Percentiles rank a stretch among this genome's conserved stretches.
These are phyloP conservation scores for Chionis minor DNA, from an alignment of 2,113 vertebrate genomes.

Conservation along the genomic window DNA sequence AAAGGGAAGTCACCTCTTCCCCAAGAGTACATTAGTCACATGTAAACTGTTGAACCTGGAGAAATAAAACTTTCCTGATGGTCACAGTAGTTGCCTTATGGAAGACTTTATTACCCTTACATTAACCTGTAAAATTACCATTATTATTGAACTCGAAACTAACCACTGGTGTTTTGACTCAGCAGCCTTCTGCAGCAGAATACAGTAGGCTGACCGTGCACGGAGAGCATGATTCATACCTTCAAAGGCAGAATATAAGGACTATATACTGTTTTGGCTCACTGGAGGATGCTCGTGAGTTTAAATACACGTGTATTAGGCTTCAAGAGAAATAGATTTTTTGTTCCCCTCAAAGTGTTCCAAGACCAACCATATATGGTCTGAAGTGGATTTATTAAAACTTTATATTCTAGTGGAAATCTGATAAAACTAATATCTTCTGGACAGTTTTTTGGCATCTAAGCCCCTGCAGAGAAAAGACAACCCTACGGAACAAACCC, in stretches of 20 bases:
- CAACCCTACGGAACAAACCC: background rate
- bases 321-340: background rate
- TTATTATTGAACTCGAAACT: background rate
- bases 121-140: background rate
- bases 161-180: background rate
- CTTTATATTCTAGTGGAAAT: background rate
- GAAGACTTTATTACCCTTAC: background rate
- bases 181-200: background rate
- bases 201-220: background rate
- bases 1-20: background rate
- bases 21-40: background rate
- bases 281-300: background rate
- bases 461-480: background rate
- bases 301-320: background rate
- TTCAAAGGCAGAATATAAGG: background rate
- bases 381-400: background rate
- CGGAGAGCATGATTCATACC: background rate
- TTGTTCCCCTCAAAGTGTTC: background rate
- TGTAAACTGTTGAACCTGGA: slow-evolving; percentile 18
- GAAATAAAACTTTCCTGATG: slow-evolving; percentile 24
- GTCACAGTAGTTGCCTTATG: background rate
- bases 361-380: background rate
- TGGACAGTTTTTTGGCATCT: background rate
- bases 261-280: background rate
- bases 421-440: background rate